These are phyloP conservation scores for Stenolophus ochropezus DNA, from an alignment of 2,888 invertebrate species.

Conservation along the genomic window DNA sequence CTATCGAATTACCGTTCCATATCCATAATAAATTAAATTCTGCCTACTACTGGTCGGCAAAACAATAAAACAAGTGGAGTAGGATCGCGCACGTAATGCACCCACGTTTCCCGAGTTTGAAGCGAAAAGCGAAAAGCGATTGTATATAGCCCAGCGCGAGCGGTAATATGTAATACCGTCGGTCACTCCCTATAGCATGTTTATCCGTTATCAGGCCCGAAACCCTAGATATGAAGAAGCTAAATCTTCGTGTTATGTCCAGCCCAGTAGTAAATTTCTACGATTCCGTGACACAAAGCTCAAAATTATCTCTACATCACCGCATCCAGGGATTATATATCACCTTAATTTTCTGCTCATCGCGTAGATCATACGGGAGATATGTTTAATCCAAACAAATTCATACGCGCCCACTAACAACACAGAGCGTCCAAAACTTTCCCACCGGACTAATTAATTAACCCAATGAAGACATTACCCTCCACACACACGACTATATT, in stretches of 20 bases:
- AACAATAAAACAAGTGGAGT: slow-evolving; percentile 30
- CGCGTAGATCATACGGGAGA: slow-evolving; percentile 38
- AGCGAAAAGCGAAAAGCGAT: not conserved
- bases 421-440: slow-evolving; percentile 1
- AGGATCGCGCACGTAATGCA: slow-evolving; percentile 20
- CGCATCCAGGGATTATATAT: slow-evolving; percentile 25
- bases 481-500: not conserved
- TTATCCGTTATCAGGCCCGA: slow-evolving; percentile 57
- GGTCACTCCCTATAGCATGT: slow-evolving; percentile 59
- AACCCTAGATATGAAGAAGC: slow-evolving; percentile 56
- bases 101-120: slow-evolving; percentile 10
- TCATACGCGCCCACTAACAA: not conserved
- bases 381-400: slow-evolving; percentile 38
- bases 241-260: slow-evolving; percentile 59
- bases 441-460: not conserved
- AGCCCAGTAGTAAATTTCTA: slow-evolving; percentile 57
- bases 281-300: slow-evolving; percentile 55
- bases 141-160: not conserved
- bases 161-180: slow-evolving; percentile 26
- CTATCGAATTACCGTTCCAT: not conserved
- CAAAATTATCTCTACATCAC: slow-evolving; percentile 52
- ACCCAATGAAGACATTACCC: not conserved
- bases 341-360: slow-evolving; percentile 58
- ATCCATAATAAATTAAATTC: slow-evolving; percentile 14
- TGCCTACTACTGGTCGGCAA: slow-evolving; percentile 20